Evolutionary conservation across 1,140 invertebrate genomes (phyloP), one percentile per base, ranked within the genome.

Genomic region (Heliconius eleuchia): DNA sequence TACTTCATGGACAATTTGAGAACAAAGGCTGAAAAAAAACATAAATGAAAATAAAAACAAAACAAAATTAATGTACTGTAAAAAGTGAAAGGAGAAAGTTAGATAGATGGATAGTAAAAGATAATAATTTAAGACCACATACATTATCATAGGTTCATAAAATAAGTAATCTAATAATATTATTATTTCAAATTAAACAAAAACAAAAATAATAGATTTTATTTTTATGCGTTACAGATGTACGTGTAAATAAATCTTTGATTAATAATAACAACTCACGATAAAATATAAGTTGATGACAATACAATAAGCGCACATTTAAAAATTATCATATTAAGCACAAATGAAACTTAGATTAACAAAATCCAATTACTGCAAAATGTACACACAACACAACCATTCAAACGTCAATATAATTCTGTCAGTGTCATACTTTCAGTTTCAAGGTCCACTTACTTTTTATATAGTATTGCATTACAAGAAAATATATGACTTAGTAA

Each of bases 241-340:
- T 72, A 37, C 18, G 18, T 27, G 37, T 19, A 70, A 76, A 50
- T 46, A 37, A 42, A 66, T 75, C 57, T 57, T 42, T 27, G 42
- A 66, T 66, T 27, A 66, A 23, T 57, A 71, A 55, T 55, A n/a
- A 19, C 18, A 27, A 93, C 92, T 93, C 87, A 94, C 92, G 92
- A 91, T 52, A 90, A 81, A 82, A 93, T 89, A 81, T 89, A 93
- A 11, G 91, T 92, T 73, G 89, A 89, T 76, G 88, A 85, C 80
- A 94, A 87, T 79, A 90, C 80, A 74, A 93, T 85, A 78, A 91
- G 78, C 30, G 87, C 91, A 87, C 90, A 91, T 85, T 91, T 92
- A 84, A 93, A 94, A 85, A 92, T 86, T 85, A 92, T 88, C 92
- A 94, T 94, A 89, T 87, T 92, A 87, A 80, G 78, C 78, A 82